Evolutionary conservation across 2,888 invertebrate species (phyloP), one percentile per base, ranked within the genome.

Genomic region (Pyrocoelia pectoralis): DNA sequence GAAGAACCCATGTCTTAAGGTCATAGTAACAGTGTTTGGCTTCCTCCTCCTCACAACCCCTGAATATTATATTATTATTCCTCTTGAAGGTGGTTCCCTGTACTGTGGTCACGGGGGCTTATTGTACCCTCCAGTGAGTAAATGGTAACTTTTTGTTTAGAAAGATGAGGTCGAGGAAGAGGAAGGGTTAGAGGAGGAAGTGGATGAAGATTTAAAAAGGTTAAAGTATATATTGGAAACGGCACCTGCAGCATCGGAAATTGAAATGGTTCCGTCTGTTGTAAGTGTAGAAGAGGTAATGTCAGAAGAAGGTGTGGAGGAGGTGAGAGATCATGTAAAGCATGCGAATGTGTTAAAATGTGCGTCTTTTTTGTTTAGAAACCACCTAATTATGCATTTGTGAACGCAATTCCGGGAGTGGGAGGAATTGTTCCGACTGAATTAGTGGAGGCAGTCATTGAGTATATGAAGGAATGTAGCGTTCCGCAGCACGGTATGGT

Each of bases 401-500:
- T 80, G 1, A 76, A 77, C 52, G 84, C 84, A 0, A 83, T 88
- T 1, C 86, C 87, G 0, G 90, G 89, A 0, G 89, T 89, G 24
- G 90, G 89, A 0, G 80, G 83, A 0, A 67, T 77, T 0, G 85
- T 90, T 0, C 83, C 85, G 0, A 73, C 79, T 0, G 81, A 84
- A 0, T 79, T 85, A 12, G 78, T 86, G 0, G 73, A 77, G 0
- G 84, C 84, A 2, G 86, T 89, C 40, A 74, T 82, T 6, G 82
- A 84, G 2, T 89, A 87, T 68, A 83, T 85, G 46, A 70, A 76
- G 8, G 83, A 84, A 8, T 83, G 84, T 15, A 82, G 86, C 18
- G 83, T 81, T 65, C 80, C 84, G 1, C 91, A 91, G 62, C 85
- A 85, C 0, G 89, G 88, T 0, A 81, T 88, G 81, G 84, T 90